Conservation (phyloP, 92 coral and sea anemone genomes). For the Scolanthus callimorphus region DNA sequence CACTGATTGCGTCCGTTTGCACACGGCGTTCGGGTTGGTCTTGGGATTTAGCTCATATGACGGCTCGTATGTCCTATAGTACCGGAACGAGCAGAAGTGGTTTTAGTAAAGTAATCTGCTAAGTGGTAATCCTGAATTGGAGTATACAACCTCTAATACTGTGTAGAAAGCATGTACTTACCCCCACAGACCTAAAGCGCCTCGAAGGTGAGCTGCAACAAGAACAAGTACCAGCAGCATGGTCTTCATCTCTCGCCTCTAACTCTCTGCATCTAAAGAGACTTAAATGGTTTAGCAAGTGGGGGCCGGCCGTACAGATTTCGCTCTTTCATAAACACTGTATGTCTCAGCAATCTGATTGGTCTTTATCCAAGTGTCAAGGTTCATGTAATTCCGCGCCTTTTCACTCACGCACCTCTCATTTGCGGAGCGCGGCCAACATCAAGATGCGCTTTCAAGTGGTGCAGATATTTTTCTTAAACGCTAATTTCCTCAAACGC, state of each 20-base stretch:
- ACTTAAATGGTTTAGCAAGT: slow-evolving; percentile 1
- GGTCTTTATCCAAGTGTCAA: slow-evolving; percentile 6
- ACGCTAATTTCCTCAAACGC: too few relatives aligned
- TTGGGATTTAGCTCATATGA: slow-evolving; percentile 57
- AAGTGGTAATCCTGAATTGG: slow-evolving; percentile 43
- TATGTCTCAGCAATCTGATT: slow-evolving; percentile 3
- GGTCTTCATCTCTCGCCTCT: slow-evolving; percentile 7
- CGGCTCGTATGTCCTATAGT: slow-evolving; percentile 70
- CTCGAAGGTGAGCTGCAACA: slow-evolving; percentile 4
- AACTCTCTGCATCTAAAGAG: neutral
- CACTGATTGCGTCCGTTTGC: slow-evolving; percentile 75
- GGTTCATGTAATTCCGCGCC: neutral
- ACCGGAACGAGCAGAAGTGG: slow-evolving; percentile 32
- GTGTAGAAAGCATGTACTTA: slow-evolving; percentile 17
- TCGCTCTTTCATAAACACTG: slow-evolving; percentile 7
- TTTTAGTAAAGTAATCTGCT: slow-evolving; percentile 50
- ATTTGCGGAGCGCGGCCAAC: neutral
- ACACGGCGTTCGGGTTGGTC: slow-evolving; percentile 69
- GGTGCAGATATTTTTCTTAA: too few relatives aligned
- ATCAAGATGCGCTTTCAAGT: too few relatives aligned
- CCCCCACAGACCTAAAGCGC: slow-evolving; percentile 32
- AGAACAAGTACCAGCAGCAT: slow-evolving; percentile 6
- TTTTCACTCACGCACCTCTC: neutral
- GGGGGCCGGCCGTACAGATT: slow-evolving; percentile 2
- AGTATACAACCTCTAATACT: slow-evolving; percentile 19